Conservation (phyloP, 2,888 invertebrate genomes). For the Rotaria socialis region DNA sequence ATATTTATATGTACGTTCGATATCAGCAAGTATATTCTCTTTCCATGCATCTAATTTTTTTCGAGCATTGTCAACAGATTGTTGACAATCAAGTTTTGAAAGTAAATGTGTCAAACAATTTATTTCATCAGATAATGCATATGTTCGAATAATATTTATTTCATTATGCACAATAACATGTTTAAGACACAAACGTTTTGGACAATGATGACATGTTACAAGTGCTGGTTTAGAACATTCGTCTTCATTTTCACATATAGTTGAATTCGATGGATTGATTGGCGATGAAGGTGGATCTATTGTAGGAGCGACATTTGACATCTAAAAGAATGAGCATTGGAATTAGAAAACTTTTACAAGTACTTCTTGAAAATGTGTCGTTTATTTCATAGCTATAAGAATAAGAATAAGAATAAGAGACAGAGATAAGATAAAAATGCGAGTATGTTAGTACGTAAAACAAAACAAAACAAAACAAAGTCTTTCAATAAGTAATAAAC, state of each 20-base stretch:
- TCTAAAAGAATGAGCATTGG: not conserved
- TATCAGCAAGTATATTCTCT: not conserved
- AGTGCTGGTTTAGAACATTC: not conserved
- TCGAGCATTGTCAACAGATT: not conserved
- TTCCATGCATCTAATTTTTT: not conserved
- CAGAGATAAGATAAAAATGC: conserved; percentile 4
- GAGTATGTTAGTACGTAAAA: not conserved
- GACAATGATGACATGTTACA: not conserved
- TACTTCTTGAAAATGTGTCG: not conserved
- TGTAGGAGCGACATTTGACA: not conserved
- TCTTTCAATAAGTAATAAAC: not conserved
- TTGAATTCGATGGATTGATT: not conserved
- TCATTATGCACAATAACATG: not conserved
- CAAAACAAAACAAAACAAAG: not conserved
- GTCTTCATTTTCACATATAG: not conserved
- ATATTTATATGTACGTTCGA: not conserved
- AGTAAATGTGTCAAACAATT: not conserved
- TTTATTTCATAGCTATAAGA: not conserved
- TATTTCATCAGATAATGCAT: not conserved
- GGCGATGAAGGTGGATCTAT: not conserved
- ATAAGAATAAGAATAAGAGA: not conserved
- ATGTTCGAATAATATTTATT: not conserved
- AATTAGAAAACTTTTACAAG: not conserved
- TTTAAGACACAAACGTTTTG: not conserved
- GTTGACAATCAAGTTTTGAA: not conserved